Evolutionary conservation across 2,113 vertebrate species (phyloP).

Genomic region (Heliornis fulica): DNA sequence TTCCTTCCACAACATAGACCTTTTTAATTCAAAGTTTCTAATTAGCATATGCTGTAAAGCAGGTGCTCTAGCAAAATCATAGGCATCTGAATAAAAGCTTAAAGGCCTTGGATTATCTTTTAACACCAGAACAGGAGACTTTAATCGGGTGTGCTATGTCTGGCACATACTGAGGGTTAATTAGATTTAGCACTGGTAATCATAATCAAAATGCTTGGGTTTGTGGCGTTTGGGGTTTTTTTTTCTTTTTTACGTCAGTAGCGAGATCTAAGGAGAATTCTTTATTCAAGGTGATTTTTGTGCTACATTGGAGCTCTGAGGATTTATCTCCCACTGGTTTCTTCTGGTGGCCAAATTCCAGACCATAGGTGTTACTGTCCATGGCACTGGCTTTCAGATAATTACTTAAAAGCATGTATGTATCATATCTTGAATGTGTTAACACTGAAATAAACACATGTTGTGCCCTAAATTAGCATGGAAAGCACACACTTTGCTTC

Average conservation of each 20-base stretch:
- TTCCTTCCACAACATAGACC: not conserved
- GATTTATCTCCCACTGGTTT: not conserved
- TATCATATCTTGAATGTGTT: not conserved
- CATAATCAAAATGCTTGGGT: not conserved
- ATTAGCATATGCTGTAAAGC: not conserved
- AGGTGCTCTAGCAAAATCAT: not conserved
- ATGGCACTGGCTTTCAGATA: not conserved
- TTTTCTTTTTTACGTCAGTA: not conserved
- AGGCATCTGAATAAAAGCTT: constrained; percentile 1
- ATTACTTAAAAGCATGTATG: not conserved
- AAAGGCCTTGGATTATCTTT: constrained; percentile 1
- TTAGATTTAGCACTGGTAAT: constrained; percentile 17
- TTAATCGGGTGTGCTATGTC: constrained; percentile 25
- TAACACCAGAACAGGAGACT: not conserved
- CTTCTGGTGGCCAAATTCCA: not conserved
- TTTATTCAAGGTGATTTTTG: not conserved
- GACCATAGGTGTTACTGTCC: not conserved
- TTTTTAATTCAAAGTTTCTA: not conserved
- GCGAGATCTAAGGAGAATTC: not conserved
- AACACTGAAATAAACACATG: not conserved
- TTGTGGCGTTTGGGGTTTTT: not conserved
- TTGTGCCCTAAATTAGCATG: not conserved
- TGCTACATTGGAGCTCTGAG: not conserved
- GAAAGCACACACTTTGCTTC: not conserved
- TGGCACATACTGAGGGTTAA: constrained; percentile 13